Evolutionary conservation across 2,888 invertebrate genomes (phyloP), one percentile per base, ranked within the genome.

Genomic region (Himalopsyche tibetana): DNA sequence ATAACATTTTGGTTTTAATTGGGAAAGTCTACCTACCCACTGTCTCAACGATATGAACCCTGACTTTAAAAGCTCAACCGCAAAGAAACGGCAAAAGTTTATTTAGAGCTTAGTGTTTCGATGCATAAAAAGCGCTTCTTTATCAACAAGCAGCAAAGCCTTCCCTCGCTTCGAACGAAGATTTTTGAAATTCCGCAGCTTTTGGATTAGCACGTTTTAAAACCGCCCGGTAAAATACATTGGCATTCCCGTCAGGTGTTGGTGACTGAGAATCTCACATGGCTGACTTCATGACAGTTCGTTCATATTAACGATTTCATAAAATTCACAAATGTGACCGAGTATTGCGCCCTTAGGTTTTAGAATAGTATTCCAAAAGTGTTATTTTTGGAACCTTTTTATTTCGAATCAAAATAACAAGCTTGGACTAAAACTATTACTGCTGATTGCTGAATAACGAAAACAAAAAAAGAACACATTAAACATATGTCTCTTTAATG

Each of bases 91-190:
- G 74, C 15, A 38, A 36, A 74, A 74, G 74, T 74, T 74, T 74
- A 74, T 74, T 74, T 74, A 74, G 74, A 74, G 74, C 74, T 74
- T 74, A 74, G 74, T 74, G 74, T 74, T 74, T 74, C 74, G 74
- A 74, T 74, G 74, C 74, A 74, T 74, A 74, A 74, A 74, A 74
- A 74, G 74, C 36, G 74, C 74, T 74, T 74, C 74, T 74, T 74
- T 74, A 74, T 74, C 74, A 74, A 74, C 74, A 74, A 74, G 12
- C 74, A 11, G 28, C 38, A 36, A 74, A 74, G 74, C 74, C 15
- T 15, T 74, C 15, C 15, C 74, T 74, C 74, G 74, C 69, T 36
- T 38, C 38, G 74, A 38, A 74, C 38, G 74, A 36, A 74, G 15
- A 74, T 74, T 74, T 74, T 74, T 74, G 74, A 74, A 74, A 74